Evolutionary conservation across 2,888 invertebrate species (phyloP).

Genomic region (Osmoderma eremita): DNA sequence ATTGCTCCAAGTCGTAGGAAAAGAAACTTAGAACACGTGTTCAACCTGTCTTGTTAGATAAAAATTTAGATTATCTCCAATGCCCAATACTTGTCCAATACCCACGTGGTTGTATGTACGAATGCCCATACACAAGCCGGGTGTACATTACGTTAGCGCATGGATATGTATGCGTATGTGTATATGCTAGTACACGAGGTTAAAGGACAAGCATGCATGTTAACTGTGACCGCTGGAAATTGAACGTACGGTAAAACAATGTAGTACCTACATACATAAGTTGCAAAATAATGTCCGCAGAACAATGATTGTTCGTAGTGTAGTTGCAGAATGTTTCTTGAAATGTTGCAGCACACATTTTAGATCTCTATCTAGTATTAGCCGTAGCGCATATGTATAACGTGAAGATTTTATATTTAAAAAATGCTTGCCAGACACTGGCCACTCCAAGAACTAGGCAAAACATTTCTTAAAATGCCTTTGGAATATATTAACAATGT

Average conservation of each 20-base stretch:
- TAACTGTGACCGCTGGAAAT: slow-evolving; percentile 26
- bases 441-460: slow-evolving; percentile 29
- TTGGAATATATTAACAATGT: slow-evolving; percentile 13
- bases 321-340: slow-evolving; percentile 36
- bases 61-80: slow-evolving; percentile 19
- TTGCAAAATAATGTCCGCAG: slow-evolving; percentile 37
- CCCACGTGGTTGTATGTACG: neutral
- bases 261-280: slow-evolving; percentile 35
- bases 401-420: slow-evolving; percentile 35
- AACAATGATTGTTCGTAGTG: slow-evolving; percentile 34
- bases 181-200: slow-evolving; percentile 25
- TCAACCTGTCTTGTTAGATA: slow-evolving; percentile 13
- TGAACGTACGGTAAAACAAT: slow-evolving; percentile 37
- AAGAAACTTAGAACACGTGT: neutral
- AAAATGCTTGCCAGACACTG: slow-evolving; percentile 21
- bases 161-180: neutral
- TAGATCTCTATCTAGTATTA: slow-evolving; percentile 35
- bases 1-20: neutral
- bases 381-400: slow-evolving; percentile 15
- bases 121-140: no score
- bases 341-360: slow-evolving; percentile 32
- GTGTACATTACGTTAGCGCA: neutral
- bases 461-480: slow-evolving; percentile 27
- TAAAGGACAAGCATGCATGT: slow-evolving; percentile 34
- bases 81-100: slow-evolving; percentile 8